A percentile compares a stretch with the other conserved stretches of the same genome.
Evolutionary conservation across 1,140 invertebrate genomes (phyloP).

Genomic region (Macrobrachium rosenbergii): DNA sequence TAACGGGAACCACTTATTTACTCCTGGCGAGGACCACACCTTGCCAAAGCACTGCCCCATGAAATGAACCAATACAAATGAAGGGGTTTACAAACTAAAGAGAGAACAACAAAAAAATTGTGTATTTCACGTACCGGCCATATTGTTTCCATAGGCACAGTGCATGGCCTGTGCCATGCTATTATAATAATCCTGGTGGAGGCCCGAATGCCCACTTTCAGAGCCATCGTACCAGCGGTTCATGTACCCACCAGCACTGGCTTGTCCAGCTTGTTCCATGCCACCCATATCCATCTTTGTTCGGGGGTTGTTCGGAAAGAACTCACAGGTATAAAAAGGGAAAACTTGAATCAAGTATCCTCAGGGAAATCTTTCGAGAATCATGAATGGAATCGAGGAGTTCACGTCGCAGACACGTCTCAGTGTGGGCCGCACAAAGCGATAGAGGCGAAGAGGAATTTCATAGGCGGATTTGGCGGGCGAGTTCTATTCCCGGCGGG

Average conservation of each 20-base stretch:
- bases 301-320: not conserved
- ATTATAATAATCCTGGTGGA: constrained; percentile 64
- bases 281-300: constrained; percentile 60
- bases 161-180: constrained; percentile 65
- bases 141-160: constrained; percentile 65
- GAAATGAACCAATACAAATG: too few species aligned
- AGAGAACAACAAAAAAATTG: constrained; percentile 10
- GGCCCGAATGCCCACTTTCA: constrained; percentile 56
- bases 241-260: constrained; percentile 60
- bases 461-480: too few species aligned
- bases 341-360: too few species aligned
- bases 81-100: not conserved
- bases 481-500: constrained; percentile 28
- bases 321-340: not conserved
- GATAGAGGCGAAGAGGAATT: too few species aligned
- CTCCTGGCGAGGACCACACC: too few species aligned
- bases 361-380: too few species aligned
- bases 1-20: too few species aligned
- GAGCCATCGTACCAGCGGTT: constrained; percentile 64
- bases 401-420: too few species aligned
- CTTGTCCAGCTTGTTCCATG: constrained; percentile 62
- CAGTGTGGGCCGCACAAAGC: too few species aligned
- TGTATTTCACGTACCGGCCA: constrained; percentile 57
- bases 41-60: too few species aligned
- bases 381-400: too few species aligned